These are phyloP conservation scores for Rhadina sibilatrix DNA, from an alignment of 2,113 vertebrate genomes.

Conservation along the genomic window DNA sequence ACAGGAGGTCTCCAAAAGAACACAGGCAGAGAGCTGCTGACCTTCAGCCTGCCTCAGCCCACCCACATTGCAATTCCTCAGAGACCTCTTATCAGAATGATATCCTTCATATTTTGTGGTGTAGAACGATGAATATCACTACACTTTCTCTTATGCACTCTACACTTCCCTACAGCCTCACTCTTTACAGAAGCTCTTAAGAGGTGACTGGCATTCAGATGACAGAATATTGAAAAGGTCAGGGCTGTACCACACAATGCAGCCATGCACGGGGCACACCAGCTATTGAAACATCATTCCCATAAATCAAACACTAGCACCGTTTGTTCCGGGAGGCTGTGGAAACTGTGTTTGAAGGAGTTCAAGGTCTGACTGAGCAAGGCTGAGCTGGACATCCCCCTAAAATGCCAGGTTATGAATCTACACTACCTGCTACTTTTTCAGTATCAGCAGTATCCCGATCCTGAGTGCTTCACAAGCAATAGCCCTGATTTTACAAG, in stretches of 20 bases:
- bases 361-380: neutral
- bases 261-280: neutral
- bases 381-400: neutral
- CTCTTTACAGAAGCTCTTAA: constrained; percentile 28
- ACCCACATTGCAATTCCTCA: neutral
- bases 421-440: neutral
- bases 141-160: neutral
- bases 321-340: neutral
- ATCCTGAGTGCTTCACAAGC: neutral
- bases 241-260: neutral
- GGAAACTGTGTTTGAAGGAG: neutral
- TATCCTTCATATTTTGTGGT: neutral
- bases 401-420: neutral
- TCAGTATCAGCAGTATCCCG: neutral
- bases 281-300: constrained; percentile 19
- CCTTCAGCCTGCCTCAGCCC: neutral
- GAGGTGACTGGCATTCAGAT: neutral
- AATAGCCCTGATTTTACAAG: neutral
- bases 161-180: neutral
- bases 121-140: neutral
- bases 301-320: neutral
- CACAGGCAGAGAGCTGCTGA: neutral
- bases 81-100: neutral
- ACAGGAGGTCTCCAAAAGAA: neutral
- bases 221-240: constrained; percentile 41